Percentiles rank a stretch among this genome's conserved stretches.
These are phyloP conservation scores for Drosophila paranaensis DNA, from an alignment of 2,888 invertebrate species.

Conservation along the genomic window DNA sequence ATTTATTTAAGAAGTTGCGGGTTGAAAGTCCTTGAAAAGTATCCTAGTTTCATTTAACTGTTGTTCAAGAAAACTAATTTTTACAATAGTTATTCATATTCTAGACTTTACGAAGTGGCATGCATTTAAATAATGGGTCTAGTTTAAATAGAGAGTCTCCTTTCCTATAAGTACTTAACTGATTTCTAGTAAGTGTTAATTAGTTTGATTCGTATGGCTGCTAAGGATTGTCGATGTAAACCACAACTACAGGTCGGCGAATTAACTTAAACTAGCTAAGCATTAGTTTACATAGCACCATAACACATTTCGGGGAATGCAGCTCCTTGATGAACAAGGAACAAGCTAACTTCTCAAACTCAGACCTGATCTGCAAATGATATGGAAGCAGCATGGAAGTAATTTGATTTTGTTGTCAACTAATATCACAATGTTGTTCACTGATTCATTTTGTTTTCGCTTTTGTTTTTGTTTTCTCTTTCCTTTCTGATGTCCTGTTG, in stretches of 20 bases:
- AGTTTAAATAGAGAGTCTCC: conserved; percentile 39
- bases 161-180: conserved; percentile 35
- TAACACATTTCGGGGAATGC: conserved; percentile 49
- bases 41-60: conserved; percentile 33
- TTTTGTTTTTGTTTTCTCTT: neutral
- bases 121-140: conserved; percentile 61
- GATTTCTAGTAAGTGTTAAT: conserved; percentile 37
- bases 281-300: conserved; percentile 68
- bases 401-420: conserved; percentile 78
- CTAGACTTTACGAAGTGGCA: conserved; percentile 43
- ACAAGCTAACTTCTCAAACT: conserved; percentile 16
- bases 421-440: conserved; percentile 79
- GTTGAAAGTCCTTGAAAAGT: conserved; percentile 48
- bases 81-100: conserved; percentile 60
- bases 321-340: conserved; percentile 59
- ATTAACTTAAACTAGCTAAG: conserved; percentile 52
- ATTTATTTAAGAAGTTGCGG: conserved; percentile 49
- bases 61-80: conserved; percentile 42
- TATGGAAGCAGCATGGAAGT: conserved; percentile 76
- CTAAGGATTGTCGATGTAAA: conserved; percentile 71
- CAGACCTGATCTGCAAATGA: conserved; percentile 40
- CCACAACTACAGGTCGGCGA: conserved; percentile 33
- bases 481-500: conserved; percentile 19
- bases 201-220: conserved; percentile 50
- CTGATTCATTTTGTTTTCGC: conserved; percentile 52